A percentile compares a stretch with the other conserved stretches of the same genome.
Conservation (phyloP, 1,140 invertebrate species). For the Drosophila chauvacae region DNA sequence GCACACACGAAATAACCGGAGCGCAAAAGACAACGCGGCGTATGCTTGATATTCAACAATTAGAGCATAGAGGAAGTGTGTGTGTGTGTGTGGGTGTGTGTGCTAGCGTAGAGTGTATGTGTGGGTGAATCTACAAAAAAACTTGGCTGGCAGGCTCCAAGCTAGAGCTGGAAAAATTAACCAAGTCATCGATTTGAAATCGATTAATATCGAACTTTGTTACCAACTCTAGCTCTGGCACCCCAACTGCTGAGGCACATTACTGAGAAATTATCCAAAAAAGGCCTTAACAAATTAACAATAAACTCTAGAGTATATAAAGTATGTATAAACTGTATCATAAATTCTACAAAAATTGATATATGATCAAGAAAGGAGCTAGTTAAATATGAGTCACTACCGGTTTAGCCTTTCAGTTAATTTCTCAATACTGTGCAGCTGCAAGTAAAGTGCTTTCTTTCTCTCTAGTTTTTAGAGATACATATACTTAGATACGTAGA, state of each 20-base stretch:
- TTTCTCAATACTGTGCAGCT: background rate
- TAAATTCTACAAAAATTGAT: background rate
- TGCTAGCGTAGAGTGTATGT: constrained; percentile 1
- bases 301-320: background rate
- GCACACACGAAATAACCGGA: constrained; percentile 46
- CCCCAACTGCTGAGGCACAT: constrained; percentile 29
- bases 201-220: background rate
- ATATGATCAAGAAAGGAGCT: background rate
- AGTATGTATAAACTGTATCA: background rate
- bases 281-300: background rate
- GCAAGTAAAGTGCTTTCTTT: background rate
- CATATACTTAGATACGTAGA: constrained; percentile 6
- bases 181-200: background rate
- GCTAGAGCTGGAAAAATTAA: background rate
- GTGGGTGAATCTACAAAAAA: background rate
- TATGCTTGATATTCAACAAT: constrained; percentile 57
- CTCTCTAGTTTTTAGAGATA: background rate
- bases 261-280: background rate
- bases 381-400: background rate
- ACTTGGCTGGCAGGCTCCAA: constrained; percentile 2
- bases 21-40: constrained; percentile 51
- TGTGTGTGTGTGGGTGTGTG: background rate
- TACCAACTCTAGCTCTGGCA: background rate
- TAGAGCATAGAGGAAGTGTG: constrained; percentile 3
- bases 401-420: background rate